Evolutionary conservation across 2,797 vertebrate species (phyloP).

Genomic region (Vireo griseus): DNA sequence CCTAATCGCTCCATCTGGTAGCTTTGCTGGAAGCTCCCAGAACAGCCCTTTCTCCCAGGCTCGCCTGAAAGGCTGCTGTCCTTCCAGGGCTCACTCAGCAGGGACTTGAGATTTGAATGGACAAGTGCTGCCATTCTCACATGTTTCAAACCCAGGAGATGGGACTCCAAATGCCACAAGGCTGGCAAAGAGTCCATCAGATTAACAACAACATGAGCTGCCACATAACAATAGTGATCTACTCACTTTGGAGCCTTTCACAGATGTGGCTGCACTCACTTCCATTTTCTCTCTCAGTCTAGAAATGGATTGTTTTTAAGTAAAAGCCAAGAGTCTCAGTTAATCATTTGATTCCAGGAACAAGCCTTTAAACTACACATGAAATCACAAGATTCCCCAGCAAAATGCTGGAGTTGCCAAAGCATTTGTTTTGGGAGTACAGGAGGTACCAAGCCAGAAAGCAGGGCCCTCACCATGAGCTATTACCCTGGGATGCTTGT

Average conservation of each 20-base stretch:
- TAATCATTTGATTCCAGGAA: slow-evolving; percentile 26
- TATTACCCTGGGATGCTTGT: background rate
- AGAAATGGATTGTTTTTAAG: background rate
- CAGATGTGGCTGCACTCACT: slow-evolving; percentile 5
- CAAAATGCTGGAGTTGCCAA: background rate
- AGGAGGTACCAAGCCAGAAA: background rate
- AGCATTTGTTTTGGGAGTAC: background rate
- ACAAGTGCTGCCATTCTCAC: slow-evolving; percentile 19
- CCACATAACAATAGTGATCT: background rate
- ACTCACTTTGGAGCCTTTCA: background rate
- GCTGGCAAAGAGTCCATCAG: slow-evolving; percentile 19
- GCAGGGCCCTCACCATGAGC: background rate
- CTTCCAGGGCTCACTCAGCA: background rate
- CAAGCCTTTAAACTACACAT: background rate
- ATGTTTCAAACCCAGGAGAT: background rate
- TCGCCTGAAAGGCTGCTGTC: background rate
- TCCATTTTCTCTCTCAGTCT: background rate
- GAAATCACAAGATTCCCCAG: background rate
- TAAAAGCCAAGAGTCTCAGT: slow-evolving; percentile 31
- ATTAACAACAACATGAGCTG: background rate
- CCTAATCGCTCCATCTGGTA: background rate
- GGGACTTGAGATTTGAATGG: background rate
- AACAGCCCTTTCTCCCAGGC: background rate
- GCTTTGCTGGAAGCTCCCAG: background rate
- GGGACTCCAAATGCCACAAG: background rate